A percentile compares a stretch with the other conserved stretches of the same genome.
These are phyloP conservation scores for Tethya wilhelma DNA, from an alignment of 37 sponge, comb jelly and placozoan species.

Conservation along the genomic window DNA sequence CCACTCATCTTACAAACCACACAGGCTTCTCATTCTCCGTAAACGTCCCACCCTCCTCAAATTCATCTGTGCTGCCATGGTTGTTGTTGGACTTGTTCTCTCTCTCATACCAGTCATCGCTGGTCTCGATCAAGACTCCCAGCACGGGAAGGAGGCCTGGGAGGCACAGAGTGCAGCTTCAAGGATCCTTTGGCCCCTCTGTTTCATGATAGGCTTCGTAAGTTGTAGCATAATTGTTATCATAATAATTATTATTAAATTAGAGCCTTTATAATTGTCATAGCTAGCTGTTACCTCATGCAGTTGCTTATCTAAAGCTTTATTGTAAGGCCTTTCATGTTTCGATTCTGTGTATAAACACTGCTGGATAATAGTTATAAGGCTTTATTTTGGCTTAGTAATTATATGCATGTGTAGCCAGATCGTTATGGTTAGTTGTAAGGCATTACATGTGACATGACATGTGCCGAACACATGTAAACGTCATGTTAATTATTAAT, in stretches of 20 bases:
- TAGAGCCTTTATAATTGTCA: neutral
- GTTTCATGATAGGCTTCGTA: constrained; percentile 85
- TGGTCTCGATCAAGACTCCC: constrained; percentile 16
- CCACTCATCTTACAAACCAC: no score
- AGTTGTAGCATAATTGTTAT: constrained; percentile 12
- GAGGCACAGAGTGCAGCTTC: constrained; percentile 24
- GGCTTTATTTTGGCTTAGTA: no score
- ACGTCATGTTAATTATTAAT: no score
- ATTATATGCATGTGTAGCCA: no score
- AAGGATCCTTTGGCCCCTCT: constrained; percentile 69
- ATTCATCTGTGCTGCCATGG: constrained; percentile 38
- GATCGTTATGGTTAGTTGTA: no score
- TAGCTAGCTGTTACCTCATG: neutral
- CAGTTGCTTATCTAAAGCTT: neutral
- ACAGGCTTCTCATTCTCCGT: constrained; percentile 55
- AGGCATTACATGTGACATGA: no score
- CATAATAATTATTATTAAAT: neutral
- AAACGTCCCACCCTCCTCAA: constrained; percentile 63
- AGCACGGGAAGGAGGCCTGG: constrained; percentile 12
- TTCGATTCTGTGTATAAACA: no score
- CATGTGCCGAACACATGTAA: no score
- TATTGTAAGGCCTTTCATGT: no score
- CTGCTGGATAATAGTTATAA: no score
- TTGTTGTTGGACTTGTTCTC: constrained; percentile 49
- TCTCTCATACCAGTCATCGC: constrained; percentile 66